Base-by-base conservation (phyloP, 2,888 invertebrate species). In the Leptopilina drosophilae region DNA sequence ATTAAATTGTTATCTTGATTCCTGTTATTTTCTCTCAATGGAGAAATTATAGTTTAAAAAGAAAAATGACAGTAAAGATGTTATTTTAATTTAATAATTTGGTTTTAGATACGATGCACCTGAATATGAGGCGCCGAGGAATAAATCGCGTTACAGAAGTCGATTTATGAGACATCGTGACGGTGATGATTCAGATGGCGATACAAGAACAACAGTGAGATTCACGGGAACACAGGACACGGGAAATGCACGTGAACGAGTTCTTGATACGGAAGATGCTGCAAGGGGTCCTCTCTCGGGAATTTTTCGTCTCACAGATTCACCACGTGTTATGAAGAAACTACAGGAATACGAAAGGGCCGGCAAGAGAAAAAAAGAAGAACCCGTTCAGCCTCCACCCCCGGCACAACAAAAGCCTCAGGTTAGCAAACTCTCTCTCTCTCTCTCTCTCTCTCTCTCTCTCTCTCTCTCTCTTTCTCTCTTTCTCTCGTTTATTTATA, bases 201-300 rank as follows among this genome's bases (percentile, higher is more conserved):
- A 97, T 89, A 90, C 92, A 53, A 93, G 95, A 81, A 92, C 94
- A 46, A 89, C 89, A 73, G 95, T 95, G 0, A 94, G 96, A 85
- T 94, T 96, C 87, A 94, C 94, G 67, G 83, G 87, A 40, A 85
- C 90, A 85, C 93, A 93, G 92, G 94, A 88, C 0, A 66, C 87
- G 56, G 79, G 85, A 6, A 84, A 82, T 15, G 78, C 85, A 86
- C 94, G 97, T 84, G 95, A 96, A 87, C 93, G 94, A 53, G 96
- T 97, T 0, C 92, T 96, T 80, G 98, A 97, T 88, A 97, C 97
- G 8, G 98, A 98, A 92, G 98, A 98, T 89, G 97, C 96, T 0
- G 96, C 97, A 12, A 94, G 95, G 73, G 96, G 93, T 12, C 98
- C 98, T 7, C 93, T 98, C 2, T 97, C 97, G 92, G 98, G 98